Base-by-base conservation (phyloP, 2,888 invertebrate genomes). In the Malthinus seriepunctatus region DNA sequence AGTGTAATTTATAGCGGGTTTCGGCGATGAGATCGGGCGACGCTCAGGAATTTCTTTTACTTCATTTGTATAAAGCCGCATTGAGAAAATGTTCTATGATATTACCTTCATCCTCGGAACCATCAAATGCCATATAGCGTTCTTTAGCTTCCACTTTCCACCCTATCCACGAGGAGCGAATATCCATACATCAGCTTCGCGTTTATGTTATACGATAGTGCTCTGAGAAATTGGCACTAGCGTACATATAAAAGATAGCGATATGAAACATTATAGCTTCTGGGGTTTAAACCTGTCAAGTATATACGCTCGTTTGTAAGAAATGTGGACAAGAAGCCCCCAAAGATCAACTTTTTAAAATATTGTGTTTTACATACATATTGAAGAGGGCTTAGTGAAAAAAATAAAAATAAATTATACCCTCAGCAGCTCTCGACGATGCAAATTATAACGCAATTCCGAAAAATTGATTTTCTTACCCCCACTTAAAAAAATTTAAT, bases 1-100 rank as follows among this genome's bases (percentile, higher is more conserved):
- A 79, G 72, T 69, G 71, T 73, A 76, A 79, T 78, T 79, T 79
- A 79, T 78, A 69, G 71, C 65, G 64, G 69, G 70, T 68, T 67
- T 67, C 66, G 65, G 71, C 72, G 74, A 73, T 73, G 74, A 73
- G 73, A 74, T 73, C 72, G 68, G 62, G 63, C 64, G 66, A 60
- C 67, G 65, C 58, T 64, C 63, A 65, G 65, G 71, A 73, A 73
- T 74, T 73, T 72, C 73, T 73, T 73, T 70, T 72, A 73, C 69
- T 72, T 71, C 72, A 72, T 72, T 73, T 72, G 71, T 69, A 70
- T 69, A 69, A 69, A 70, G 67, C 68, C 68, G 66, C 67, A 63
- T 63, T 65, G 64, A 62, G 66, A 69, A 66, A 64, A 60, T 65
- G 63, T 61, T 67, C 63, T 63, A 65, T 60, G 66, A 71, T 69